These are phyloP conservation scores for Bubo blakistoni DNA, from an alignment of 2,113 vertebrate species.

Conservation along the genomic window DNA sequence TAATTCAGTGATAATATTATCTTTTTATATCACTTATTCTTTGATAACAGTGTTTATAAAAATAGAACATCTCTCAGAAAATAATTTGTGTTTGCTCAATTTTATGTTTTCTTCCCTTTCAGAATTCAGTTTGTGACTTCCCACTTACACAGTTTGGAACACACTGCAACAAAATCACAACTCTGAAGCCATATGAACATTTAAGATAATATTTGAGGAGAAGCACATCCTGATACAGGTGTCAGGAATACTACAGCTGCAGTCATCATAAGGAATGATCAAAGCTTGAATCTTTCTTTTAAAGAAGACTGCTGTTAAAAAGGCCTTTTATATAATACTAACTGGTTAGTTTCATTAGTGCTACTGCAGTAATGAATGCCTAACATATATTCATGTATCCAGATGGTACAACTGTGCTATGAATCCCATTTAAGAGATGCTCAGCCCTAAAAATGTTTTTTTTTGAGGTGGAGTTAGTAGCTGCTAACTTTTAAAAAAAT, in stretches of 20 bases:
- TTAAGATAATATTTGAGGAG: slow-evolving; percentile 3
- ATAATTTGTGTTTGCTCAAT: not conserved
- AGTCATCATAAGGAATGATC: not conserved
- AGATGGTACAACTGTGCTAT: not conserved
- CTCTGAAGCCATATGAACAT: not conserved
- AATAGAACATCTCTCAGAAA: slow-evolving; percentile 29
- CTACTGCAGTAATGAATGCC: not conserved
- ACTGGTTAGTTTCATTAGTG: not conserved
- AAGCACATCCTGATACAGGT: not conserved
- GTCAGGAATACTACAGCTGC: not conserved
- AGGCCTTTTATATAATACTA: not conserved
- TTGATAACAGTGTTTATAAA: slow-evolving; percentile 18
- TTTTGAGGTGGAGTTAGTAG: not conserved
- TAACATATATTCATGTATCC: not conserved
- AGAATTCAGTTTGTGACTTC: not conserved
- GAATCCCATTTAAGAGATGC: not conserved
- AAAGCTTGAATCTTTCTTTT: not conserved
- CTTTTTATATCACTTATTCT: slow-evolving; percentile 25
- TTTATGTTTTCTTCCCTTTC: slow-evolving; percentile 5
- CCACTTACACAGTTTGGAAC: not conserved
- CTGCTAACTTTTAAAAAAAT: not conserved
- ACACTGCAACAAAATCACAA: not conserved
- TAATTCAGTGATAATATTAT: not conserved
- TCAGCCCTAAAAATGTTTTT: not conserved
- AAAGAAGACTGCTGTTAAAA: not conserved